Base-by-base conservation (phyloP, 2,888 invertebrate genomes). In the Erebia palarica region DNA sequence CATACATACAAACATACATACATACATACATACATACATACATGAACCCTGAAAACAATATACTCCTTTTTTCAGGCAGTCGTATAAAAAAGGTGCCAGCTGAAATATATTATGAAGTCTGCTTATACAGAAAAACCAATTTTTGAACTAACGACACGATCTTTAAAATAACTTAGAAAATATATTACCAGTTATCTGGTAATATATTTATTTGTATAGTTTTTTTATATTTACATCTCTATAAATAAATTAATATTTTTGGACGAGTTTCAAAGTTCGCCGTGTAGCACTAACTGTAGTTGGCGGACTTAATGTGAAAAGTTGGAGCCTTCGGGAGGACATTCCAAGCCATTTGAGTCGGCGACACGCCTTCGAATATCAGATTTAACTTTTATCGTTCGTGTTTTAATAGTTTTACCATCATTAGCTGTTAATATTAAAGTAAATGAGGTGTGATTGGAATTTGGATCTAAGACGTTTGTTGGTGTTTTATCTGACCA, bases 261-360 rank as follows among this genome's bases (percentile, higher is more conserved):
- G 49, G 58, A 59, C 36, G 58, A 49, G 27, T 59, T 49, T 58
- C 67, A 47, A 67, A 58, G 44, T 58, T 59, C 44, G 36, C 49
- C 42, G 47, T 63, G 68, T 65, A 73, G 64, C 64, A 55, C 67
- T 71, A 71, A 73, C 69, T 68, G 63, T 69, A 68, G 71, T 75
- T 71, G 51, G 60, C 14, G 47, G 68, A 70, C 69, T 68, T 74
- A 71, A 75, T 74, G 74, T 59, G 75, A 75, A 71, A 75, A 75
- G 58, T 75, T 72, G 11, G 57, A 21, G 47, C 18, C 58, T 18
- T 67, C 47, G 47, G 42, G 60, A 61, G 64, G 63, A 65, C 49
- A 65, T 74, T 75, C 75, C 71, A 27, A 70, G 60, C 70, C 67
- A 71, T 74, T 75, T 71, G 72, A 69, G 71, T 69, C 63, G 69